Conservation (phyloP, 2,797 vertebrate genomes). For the Poecile montanus region DNA sequence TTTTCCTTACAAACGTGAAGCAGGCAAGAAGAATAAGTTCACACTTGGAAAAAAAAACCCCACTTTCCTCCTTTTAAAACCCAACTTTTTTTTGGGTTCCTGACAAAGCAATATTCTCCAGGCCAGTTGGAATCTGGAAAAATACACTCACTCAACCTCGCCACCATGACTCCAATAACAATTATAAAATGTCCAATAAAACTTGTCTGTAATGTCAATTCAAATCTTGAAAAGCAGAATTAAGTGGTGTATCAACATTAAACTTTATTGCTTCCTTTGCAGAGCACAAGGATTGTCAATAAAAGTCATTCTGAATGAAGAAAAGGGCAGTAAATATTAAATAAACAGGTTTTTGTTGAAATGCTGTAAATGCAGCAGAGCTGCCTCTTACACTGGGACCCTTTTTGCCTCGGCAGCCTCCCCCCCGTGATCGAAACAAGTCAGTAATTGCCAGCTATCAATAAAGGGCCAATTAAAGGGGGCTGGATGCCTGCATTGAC, state of each 20-base stretch:
- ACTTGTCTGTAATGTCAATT: constrained; percentile 75
- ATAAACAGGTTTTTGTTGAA: constrained; percentile 75
- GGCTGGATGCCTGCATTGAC: constrained; percentile 27
- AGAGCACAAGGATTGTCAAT: constrained; percentile 73
- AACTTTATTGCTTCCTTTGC: constrained; percentile 76
- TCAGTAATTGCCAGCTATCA: constrained; percentile 68
- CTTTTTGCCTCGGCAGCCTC: constrained; percentile 40
- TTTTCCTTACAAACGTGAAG: not conserved
- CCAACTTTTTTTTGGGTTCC: not conserved
- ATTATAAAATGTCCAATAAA: constrained; percentile 79
- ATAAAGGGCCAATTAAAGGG: constrained; percentile 72
- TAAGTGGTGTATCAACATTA: constrained; percentile 78
- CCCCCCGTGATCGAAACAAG: constrained; percentile 45
- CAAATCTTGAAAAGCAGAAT: constrained; percentile 77
- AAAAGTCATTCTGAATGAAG: constrained; percentile 76
- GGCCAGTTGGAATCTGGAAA: constrained; percentile 61
- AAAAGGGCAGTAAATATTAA: constrained; percentile 73
- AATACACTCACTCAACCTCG: constrained; percentile 61
- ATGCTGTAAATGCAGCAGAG: constrained; percentile 63
- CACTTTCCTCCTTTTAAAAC: not conserved
- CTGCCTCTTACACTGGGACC: constrained; percentile 47
- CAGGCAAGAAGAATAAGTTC: constrained; percentile 24
- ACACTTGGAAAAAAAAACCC: not conserved
- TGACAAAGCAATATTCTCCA: constrained; percentile 63
- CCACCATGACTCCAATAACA: constrained; percentile 79